These are phyloP conservation scores for Penaeus indicus DNA, from an alignment of 1,140 invertebrate genomes.

Conservation along the genomic window DNA sequence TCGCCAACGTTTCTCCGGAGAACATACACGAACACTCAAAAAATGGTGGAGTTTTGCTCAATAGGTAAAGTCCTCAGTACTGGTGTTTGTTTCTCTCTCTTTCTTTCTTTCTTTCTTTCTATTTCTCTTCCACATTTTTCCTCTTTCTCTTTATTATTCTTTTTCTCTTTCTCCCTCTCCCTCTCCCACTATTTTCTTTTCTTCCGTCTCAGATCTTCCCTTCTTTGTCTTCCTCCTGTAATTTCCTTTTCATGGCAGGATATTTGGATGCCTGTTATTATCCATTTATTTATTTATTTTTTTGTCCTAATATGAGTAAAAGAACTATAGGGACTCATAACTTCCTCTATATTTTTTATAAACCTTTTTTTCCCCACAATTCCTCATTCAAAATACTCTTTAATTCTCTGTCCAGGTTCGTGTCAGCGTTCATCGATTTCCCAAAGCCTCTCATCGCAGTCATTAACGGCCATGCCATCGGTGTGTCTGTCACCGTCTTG, in stretches of 20 bases:
- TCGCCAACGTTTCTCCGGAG: slow-evolving; percentile 69
- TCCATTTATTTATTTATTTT: too few relatives aligned
- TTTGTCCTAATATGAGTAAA: too few relatives aligned
- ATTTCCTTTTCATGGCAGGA: too few relatives aligned
- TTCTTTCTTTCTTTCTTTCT: too few relatives aligned
- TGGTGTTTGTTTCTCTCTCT: too few relatives aligned
- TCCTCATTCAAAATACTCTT: slow-evolving; percentile 24
- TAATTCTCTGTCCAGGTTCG: slow-evolving; percentile 72
- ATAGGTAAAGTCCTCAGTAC: slow-evolving; percentile 49
- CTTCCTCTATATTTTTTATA: not conserved
- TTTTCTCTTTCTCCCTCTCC: too few relatives aligned
- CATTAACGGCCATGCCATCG: slow-evolving; percentile 95
- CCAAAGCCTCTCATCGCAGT: slow-evolving; percentile 90
- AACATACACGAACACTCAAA: slow-evolving; percentile 71
- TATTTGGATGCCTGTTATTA: too few relatives aligned
- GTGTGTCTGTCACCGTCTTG: slow-evolving; percentile 86
- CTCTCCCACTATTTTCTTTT: too few relatives aligned
- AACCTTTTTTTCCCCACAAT: not conserved
- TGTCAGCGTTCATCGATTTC: slow-evolving; percentile 86
- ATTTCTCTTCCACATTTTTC: too few relatives aligned
- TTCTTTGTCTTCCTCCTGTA: too few relatives aligned
- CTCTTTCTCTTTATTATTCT: too few relatives aligned
- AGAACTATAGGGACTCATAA: not conserved
- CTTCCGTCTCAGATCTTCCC: too few relatives aligned
- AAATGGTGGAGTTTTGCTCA: slow-evolving; percentile 70